Evolutionary conservation across 1,140 invertebrate species (phyloP).

Genomic region (Papilio machaon): DNA sequence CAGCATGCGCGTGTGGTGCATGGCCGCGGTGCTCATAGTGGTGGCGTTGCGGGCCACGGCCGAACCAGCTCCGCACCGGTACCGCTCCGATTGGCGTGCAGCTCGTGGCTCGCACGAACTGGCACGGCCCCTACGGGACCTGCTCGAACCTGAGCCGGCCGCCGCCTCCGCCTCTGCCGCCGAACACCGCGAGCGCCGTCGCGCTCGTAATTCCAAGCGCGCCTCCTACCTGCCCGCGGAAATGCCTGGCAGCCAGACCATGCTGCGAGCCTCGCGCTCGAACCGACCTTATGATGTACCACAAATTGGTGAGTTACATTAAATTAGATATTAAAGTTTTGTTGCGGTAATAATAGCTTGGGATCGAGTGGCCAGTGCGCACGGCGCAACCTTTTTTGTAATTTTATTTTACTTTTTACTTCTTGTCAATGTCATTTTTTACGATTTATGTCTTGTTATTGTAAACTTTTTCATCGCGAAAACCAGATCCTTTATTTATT

Average conservation of each 20-base stretch:
- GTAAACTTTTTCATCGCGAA: no score
- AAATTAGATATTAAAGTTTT: no score
- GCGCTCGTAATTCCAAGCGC: slow-evolving; percentile 65
- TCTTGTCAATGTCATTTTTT: no score
- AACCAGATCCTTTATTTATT: no score
- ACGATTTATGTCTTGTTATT: no score
- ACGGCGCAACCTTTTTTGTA: no score
- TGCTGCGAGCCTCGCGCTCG: slow-evolving; percentile 74
- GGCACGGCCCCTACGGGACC: slow-evolving; percentile 64
- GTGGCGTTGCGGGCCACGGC: slow-evolving; percentile 71
- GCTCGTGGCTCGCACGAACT: slow-evolving; percentile 45
- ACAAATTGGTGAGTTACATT: slow-evolving; percentile 71
- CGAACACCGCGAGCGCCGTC: slow-evolving; percentile 65
- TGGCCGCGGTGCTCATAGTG: slow-evolving; percentile 71
- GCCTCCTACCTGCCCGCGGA: slow-evolving; percentile 67
- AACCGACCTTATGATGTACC: slow-evolving; percentile 76
- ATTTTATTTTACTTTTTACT: no score
- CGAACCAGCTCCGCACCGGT: slow-evolving; percentile 65
- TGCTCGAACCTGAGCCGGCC: slow-evolving; percentile 61
- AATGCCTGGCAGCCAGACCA: slow-evolving; percentile 74
- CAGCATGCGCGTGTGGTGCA: slow-evolving; percentile 72
- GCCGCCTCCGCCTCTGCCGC: slow-evolving; percentile 34
- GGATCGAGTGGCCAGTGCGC: no score
- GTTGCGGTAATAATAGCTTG: no score
- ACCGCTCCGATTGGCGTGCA: slow-evolving; percentile 63